Percentiles rank a stretch among this genome's conserved stretches.
Evolutionary conservation across 2,797 vertebrate genomes (phyloP).

Genomic region (Chromobotia macracanthus): DNA sequence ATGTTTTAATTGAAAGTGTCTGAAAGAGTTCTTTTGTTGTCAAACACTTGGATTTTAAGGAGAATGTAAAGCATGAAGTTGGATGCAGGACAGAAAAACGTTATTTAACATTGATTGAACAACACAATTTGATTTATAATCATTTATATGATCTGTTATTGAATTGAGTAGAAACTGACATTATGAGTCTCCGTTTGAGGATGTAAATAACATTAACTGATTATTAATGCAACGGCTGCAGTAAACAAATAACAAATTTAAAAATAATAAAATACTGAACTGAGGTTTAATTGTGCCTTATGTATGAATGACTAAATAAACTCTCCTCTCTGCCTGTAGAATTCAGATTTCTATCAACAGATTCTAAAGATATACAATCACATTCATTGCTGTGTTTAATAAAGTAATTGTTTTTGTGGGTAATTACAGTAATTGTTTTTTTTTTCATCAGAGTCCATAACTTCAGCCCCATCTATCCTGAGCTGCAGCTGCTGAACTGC

Average conservation of each 20-base stretch:
- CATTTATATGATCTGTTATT: neutral
- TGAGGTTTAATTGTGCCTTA: no score
- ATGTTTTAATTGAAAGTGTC: no score
- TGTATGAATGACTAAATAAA: no score
- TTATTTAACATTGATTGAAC: no score
- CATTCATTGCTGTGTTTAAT: neutral
- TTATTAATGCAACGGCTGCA: neutral
- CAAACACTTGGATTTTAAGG: no score
- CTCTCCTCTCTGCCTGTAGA: constrained; percentile 74
- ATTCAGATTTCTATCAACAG: constrained; percentile 86
- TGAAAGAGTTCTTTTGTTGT: no score
- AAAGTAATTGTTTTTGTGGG: neutral
- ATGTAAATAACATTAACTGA: neutral
- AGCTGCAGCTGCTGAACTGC: constrained; percentile 87
- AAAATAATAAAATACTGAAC: no score
- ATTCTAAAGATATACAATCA: no score
- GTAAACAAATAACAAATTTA: neutral
- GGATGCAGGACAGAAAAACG: neutral
- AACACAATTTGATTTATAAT: no score
- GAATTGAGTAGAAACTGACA: neutral
- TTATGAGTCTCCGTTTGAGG: neutral
- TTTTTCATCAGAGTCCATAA: constrained; percentile 22
- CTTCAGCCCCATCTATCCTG: neutral
- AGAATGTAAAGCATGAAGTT: no score
- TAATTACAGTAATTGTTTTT: neutral